phyloP scores from a whole-genome alignment of 1,140 invertebrate species.

The Aphis craccivora region DNA sequence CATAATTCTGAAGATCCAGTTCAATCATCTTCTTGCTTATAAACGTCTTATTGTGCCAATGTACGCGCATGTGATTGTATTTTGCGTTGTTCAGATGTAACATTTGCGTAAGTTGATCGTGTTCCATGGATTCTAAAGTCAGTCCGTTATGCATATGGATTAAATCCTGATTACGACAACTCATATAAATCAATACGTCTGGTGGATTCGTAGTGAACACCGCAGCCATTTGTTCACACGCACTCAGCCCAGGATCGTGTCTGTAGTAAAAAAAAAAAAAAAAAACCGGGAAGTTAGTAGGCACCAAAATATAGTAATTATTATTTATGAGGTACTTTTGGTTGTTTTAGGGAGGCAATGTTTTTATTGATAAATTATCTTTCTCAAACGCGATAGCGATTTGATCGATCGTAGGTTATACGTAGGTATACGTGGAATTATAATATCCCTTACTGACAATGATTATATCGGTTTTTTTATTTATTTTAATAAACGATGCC shows the following conservation, averaged over 20 bases:
- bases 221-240: neutral
- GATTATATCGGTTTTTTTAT: too few relatives aligned
- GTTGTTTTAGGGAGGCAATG: neutral
- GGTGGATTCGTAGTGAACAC: neutral
- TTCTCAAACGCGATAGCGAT: neutral
- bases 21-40: neutral
- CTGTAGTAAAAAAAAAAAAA: neutral
- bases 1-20: neutral
- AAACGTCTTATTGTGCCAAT: neutral
- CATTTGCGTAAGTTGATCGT: neutral
- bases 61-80: neutral
- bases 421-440: too few relatives aligned
- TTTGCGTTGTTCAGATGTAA: neutral
- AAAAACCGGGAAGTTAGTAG: neutral
- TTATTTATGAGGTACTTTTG: neutral
- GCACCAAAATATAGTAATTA: neutral
- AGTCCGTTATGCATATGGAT: neutral
- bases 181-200: conserved; percentile 49
- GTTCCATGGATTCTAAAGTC: neutral
- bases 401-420: neutral
- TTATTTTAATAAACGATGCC: too few relatives aligned
- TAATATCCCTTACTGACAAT: too few relatives aligned
- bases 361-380: neutral
- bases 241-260: neutral
- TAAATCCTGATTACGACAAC: neutral